Conservation (phyloP, 1,140 invertebrate species). For the Schmidtea mediterranea region DNA sequence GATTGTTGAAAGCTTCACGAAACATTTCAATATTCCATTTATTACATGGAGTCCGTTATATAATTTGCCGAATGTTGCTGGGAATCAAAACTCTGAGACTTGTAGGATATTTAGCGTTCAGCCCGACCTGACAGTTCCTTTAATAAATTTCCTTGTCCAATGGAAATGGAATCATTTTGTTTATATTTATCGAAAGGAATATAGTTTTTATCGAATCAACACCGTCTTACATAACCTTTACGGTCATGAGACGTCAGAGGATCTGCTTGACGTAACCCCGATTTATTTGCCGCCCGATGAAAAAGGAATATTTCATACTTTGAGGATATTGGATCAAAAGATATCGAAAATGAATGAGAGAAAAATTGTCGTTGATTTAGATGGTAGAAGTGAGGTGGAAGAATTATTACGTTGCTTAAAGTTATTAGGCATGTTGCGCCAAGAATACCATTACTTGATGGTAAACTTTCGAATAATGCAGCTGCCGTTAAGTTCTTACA, state of each 20-base stretch:
- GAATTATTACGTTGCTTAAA: background rate
- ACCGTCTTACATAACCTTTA: background rate
- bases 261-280: background rate
- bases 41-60: background rate
- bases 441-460: conserved; percentile 5
- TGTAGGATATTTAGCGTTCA: background rate
- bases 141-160: background rate
- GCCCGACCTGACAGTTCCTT: background rate
- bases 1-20: background rate
- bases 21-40: conserved; percentile 1
- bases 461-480: conserved; percentile 13
- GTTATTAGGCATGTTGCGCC: background rate
- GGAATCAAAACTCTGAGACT: background rate
- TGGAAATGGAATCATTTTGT: conserved; percentile 1
- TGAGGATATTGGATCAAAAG: background rate
- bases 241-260: background rate
- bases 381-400: background rate
- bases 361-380: background rate
- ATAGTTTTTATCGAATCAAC: background rate
- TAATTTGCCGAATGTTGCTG: background rate
- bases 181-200: background rate
- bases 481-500: conserved; percentile 27
- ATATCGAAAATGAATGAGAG: background rate
- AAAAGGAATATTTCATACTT: background rate
- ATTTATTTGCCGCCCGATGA: background rate